These are phyloP conservation scores for Leucania comma DNA, from an alignment of 2,888 invertebrate genomes.

Conservation along the genomic window DNA sequence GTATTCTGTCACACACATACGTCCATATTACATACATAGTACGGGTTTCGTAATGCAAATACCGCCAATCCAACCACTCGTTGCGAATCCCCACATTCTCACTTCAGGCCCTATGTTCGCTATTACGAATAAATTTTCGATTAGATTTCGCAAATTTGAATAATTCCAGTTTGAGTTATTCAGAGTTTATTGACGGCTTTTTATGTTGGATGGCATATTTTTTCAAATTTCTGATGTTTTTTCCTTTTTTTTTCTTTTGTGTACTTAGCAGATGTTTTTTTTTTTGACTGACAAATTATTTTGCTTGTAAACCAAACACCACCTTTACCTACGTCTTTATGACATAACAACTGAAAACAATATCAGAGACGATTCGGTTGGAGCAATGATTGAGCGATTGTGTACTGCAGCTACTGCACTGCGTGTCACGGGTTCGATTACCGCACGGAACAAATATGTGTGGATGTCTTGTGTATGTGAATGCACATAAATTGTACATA, in stretches of 20 bases:
- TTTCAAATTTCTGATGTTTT: conserved; percentile 36
- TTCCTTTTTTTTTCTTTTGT: neutral
- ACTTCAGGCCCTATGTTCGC: conserved; percentile 53
- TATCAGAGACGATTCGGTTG: too few species aligned
- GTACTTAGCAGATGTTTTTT: neutral
- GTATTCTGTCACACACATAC: conserved; percentile 44
- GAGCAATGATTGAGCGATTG: too few species aligned
- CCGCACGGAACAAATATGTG: too few species aligned
- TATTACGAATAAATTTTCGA: conserved; percentile 63
- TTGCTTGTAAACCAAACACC: neutral
- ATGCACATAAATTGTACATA: too few species aligned
- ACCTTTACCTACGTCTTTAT: too few species aligned
- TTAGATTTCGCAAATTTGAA: conserved; percentile 65
- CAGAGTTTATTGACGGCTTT: conserved; percentile 65
- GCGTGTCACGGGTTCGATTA: too few species aligned
- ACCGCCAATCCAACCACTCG: conserved; percentile 55
- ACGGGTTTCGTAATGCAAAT: conserved; percentile 57
- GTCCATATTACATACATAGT: neutral
- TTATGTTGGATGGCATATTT: conserved; percentile 51
- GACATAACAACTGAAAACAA: neutral
- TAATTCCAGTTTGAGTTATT: conserved; percentile 61
- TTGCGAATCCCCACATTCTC: conserved; percentile 49
- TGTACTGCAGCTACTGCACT: too few species aligned
- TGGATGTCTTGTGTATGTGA: too few species aligned
- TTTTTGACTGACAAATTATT: neutral